phyloP scores from a whole-genome alignment of 2,888 invertebrate species.

The Drosophila neutralis region DNA sequence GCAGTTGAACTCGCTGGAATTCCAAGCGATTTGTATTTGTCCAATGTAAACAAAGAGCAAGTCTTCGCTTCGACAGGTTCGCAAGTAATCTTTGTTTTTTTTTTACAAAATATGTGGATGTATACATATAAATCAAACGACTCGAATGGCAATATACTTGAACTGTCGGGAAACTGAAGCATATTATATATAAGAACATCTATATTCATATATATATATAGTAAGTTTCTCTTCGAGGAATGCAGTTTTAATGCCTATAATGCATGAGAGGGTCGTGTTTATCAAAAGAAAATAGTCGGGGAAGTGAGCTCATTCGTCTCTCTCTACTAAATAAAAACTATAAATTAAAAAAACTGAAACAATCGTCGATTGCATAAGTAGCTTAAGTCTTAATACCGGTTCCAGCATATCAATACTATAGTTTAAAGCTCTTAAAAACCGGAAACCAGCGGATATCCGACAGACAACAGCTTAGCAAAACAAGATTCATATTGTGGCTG shows the following conservation, averaged over 20 bases:
- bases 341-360: background rate
- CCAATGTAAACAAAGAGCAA: conserved; percentile 54
- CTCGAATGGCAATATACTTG: conserved; percentile 33
- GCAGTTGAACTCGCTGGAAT: conserved; percentile 62
- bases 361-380: background rate
- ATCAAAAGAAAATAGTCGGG: background rate
- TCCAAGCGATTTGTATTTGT: conserved; percentile 69
- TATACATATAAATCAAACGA: conserved; percentile 69
- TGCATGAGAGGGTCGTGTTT: conserved; percentile 2
- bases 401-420: background rate
- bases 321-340: background rate
- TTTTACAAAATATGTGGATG: conserved; percentile 18
- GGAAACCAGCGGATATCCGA: background rate
- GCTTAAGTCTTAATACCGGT: background rate
- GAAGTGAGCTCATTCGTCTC: background rate
- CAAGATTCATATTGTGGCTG: background rate
- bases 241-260: conserved; percentile 31
- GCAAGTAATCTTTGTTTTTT: conserved; percentile 20
- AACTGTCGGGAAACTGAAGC: conserved; percentile 32
- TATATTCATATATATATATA: conserved; percentile 12
- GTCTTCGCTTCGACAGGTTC: conserved; percentile 45
- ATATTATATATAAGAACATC: conserved; percentile 17
- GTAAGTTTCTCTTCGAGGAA: conserved; percentile 36
- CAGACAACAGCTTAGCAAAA: background rate
- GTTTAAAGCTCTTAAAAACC: background rate